Evolutionary conservation across 2,888 invertebrate genomes (phyloP).

Genomic region (Drosophila barbarae): DNA sequence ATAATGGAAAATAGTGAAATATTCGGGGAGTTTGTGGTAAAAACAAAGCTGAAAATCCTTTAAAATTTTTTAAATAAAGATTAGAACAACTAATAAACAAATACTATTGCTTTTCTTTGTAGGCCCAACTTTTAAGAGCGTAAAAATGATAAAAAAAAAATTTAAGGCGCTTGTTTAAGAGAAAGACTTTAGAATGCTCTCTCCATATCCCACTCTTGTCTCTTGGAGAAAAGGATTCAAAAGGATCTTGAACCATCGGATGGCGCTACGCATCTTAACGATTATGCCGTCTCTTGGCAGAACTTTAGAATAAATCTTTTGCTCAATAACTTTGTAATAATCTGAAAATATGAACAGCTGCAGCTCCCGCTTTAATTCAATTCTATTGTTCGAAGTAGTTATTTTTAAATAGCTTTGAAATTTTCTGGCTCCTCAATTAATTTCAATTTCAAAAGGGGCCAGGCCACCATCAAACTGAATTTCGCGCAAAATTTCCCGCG

Average conservation of each 20-base stretch:
- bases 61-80: neutral
- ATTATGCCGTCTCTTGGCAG: neutral
- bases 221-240: neutral
- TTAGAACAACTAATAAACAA: no score
- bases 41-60: neutral
- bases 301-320: neutral
- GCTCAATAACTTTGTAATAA: neutral
- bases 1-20: neutral
- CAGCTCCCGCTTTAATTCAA: neutral
- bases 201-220: neutral
- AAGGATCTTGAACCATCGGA: neutral
- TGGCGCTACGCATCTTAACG: neutral
- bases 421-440: neutral
- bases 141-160: neutral
- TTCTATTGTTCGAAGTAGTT: neutral
- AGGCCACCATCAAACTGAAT: slow-evolving; percentile 1
- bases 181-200: neutral
- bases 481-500: slow-evolving; percentile 10
- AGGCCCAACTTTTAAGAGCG: neutral
- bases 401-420: neutral
- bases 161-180: neutral
- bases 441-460: neutral
- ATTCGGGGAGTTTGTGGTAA: neutral
- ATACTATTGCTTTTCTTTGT: no score
- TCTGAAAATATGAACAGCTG: neutral